Base-by-base conservation (phyloP, 2,113 vertebrate species). In the Platichthys stellatus region DNA sequence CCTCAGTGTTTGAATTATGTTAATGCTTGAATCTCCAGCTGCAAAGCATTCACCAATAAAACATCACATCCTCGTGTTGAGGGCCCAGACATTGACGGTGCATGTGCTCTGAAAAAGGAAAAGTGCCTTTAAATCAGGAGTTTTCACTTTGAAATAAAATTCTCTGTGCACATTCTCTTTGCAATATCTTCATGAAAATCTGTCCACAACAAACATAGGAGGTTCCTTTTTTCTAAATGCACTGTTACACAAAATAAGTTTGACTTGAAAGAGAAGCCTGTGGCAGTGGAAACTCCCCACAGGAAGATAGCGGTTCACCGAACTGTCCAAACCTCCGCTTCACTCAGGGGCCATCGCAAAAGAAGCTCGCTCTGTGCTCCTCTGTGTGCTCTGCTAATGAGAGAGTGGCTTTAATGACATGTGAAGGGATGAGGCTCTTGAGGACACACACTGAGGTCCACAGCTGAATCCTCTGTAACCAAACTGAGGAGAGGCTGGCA, bases 231-330 rank as follows among this genome's bases (percentile, higher is more conserved):
- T 51, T 49, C 8, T 56, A 53, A 81, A 74, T 72, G 81, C 76
- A 74, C 17, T n/a, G 51, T 20, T 7, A 62, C 26, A 68, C 45
- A 57, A 74, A 78, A 83, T 38, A 72, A 17, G 60, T 80, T 60
- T 43, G 62, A 88, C 87, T 76, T 85, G 65, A 91, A 86, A 90
- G 86, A 78, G 51, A 80, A 76, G 57, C n/a, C 57, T 75, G 54
- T 74, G 1, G 64, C 70, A 77, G 68, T 72, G 75, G 80, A 88
- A 87, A 82, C 56, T 81, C 69, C 76, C 82, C 71, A 86, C 79
- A 90, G 84, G 87, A 90, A 86, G 85, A 86, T 21, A n/a, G 76
- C 35, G 86, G 87, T 86, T 84, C 63, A 82, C 83, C 88, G 69
- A 85, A 75, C 73, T 67, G 81, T 86, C 86, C 68, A 1, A 35